These are phyloP conservation scores for Lepilemur septentrionalis DNA, from an alignment of 2,797 vertebrate species.

Conservation along the genomic window DNA sequence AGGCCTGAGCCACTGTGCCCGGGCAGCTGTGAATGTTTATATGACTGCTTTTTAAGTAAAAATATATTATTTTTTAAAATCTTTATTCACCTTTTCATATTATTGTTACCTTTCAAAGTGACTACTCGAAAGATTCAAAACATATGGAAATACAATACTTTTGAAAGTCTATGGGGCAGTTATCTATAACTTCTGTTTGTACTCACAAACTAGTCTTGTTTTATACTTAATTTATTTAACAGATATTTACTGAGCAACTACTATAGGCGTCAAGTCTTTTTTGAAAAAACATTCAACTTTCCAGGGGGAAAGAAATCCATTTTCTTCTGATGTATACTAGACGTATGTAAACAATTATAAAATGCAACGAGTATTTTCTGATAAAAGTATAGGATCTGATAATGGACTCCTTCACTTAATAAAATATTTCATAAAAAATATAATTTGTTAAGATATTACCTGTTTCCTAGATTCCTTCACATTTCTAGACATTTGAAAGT, in stretches of 20 bases:
- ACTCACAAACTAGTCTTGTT: conserved; percentile 60
- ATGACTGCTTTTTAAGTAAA: conserved; percentile 39
- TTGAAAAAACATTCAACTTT: conserved; percentile 66
- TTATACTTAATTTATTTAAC: conserved; percentile 52
- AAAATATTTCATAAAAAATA: conserved; percentile 44
- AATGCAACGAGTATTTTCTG: conserved; percentile 57
- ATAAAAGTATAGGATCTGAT: conserved; percentile 56
- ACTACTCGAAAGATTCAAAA: conserved; percentile 60
- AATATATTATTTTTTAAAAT: conserved; percentile 12
- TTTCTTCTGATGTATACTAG: conserved; percentile 63
- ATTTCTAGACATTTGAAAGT: conserved; percentile 54
- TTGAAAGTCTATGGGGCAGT: conserved; percentile 57
- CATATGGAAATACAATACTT: conserved; percentile 68
- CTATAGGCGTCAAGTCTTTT: neutral
- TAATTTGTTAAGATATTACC: conserved; percentile 34
- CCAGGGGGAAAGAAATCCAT: conserved; percentile 39
- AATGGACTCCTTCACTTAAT: conserved; percentile 43
- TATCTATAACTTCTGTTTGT: conserved; percentile 64
- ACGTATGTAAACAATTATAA: conserved; percentile 55
- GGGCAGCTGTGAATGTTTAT: neutral
- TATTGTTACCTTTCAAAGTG: conserved; percentile 55
- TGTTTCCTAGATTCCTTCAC: conserved; percentile 42
- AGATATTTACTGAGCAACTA: conserved; percentile 61
- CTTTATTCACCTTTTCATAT: conserved; percentile 51
- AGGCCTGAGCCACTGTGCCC: no score